Conservation (phyloP, 2,888 invertebrate species). For the Ashinkailepas kermadecensis region DNA sequence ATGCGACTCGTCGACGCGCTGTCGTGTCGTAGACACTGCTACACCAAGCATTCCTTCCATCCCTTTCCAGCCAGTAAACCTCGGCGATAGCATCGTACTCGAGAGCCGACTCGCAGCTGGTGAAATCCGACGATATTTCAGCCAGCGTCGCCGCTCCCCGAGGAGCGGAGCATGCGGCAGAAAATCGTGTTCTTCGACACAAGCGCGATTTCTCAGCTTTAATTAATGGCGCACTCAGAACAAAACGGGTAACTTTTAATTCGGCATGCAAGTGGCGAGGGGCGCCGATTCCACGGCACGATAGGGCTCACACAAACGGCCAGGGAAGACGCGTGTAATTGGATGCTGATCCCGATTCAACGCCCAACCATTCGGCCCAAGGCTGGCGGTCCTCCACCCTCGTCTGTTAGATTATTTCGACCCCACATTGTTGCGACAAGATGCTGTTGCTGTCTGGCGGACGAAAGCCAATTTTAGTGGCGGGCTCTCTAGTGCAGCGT, state of each 20-base stretch:
- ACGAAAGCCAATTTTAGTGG: too few species aligned
- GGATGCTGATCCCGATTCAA: background rate
- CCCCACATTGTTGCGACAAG: too few species aligned
- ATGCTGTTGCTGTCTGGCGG: too few species aligned
- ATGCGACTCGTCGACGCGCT: too few species aligned
- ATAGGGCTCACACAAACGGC: background rate
- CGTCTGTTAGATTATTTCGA: too few species aligned
- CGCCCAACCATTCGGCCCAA: too few species aligned
- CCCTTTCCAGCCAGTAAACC: background rate
- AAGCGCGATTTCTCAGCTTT: conserved; percentile 9
- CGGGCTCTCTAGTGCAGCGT: too few species aligned
- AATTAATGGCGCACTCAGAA: conserved; percentile 10
- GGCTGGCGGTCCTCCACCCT: too few species aligned
- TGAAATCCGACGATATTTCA: conserved; percentile 13
- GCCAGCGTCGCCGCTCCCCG: background rate
- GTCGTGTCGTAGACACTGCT: too few species aligned
- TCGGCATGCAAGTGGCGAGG: background rate
- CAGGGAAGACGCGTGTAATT: background rate
- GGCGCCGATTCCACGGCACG: background rate
- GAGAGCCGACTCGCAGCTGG: background rate
- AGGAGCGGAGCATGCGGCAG: background rate
- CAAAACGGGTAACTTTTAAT: conserved; percentile 7
- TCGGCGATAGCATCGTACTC: background rate
- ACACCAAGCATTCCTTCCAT: too few species aligned
- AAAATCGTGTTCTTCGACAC: background rate